Conservation (phyloP, 2,113 vertebrate species). For the Larimichthys polyactis region DNA sequence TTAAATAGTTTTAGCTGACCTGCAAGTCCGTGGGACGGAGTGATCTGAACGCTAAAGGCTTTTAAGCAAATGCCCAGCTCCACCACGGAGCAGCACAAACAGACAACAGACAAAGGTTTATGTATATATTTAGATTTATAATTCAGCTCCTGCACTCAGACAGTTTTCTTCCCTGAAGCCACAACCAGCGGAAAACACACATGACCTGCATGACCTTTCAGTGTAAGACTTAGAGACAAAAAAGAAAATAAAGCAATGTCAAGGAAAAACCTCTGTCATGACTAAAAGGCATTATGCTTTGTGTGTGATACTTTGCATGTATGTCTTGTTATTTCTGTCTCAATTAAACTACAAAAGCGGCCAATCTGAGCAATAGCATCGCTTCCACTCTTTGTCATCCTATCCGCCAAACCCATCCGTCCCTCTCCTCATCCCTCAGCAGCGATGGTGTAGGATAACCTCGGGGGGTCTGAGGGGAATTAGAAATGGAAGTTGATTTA, state of each 20-base stretch:
- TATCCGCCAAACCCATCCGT: constrained; percentile 37
- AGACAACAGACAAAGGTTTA: constrained; percentile 52
- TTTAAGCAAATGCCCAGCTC: constrained; percentile 59
- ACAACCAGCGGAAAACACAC: constrained; percentile 29
- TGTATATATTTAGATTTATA: constrained; percentile 64
- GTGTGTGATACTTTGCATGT: constrained; percentile 35
- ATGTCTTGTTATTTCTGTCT: constrained; percentile 31
- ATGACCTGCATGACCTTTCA: constrained; percentile 35
- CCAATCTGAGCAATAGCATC: constrained; percentile 11
- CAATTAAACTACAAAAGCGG: constrained; percentile 28
- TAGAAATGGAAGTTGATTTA: constrained; percentile 76
- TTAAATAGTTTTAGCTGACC: constrained; percentile 70
- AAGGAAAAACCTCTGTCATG: constrained; percentile 32
- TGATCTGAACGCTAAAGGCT: constrained; percentile 59
- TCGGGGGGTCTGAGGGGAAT: constrained; percentile 64
- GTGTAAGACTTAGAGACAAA: neutral
- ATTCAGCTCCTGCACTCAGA: constrained; percentile 43
- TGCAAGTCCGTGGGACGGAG: constrained; percentile 48
- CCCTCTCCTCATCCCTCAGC: constrained; percentile 19
- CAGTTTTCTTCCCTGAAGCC: constrained; percentile 42
- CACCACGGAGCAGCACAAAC: neutral
- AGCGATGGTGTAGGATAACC: constrained; percentile 66
- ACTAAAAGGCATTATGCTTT: constrained; percentile 30
- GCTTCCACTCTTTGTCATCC: constrained; percentile 11
- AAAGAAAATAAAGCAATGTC: constrained; percentile 13